A percentile compares a stretch with the other conserved stretches of the same genome.
phyloP scores from a whole-genome alignment of 2,113 vertebrate genomes.

The Ameiurus melas region DNA sequence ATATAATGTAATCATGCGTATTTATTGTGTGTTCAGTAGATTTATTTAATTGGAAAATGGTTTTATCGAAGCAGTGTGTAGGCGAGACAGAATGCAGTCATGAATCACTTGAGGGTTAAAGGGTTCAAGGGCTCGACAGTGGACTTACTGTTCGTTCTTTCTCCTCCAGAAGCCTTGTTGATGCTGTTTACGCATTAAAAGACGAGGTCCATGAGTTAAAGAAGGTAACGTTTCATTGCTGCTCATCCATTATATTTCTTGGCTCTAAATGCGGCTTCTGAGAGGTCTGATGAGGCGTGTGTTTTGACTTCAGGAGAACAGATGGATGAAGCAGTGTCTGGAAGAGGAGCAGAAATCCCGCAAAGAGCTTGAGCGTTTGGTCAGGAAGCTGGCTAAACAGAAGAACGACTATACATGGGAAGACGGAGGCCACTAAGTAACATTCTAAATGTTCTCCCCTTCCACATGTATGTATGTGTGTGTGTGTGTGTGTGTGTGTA shows the following conservation, averaged over 20 bases:
- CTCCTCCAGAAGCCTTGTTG: conserved; percentile 88
- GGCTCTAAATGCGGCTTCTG: too few species aligned
- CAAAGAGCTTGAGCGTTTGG: conserved; percentile 91
- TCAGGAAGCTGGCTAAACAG: conserved; percentile 90
- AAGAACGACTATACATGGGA: conserved; percentile 88
- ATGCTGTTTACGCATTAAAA: conserved; percentile 96
- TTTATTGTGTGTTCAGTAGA: background rate
- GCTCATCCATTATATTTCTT: background rate
- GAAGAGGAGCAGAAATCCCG: conserved; percentile 96
- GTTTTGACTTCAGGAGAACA: conserved; percentile 82
- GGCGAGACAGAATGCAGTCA: background rate
- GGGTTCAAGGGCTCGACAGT: too few species aligned
- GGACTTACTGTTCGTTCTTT: background rate
- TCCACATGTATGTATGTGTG: conserved; percentile 40
- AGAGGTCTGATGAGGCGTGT: background rate
- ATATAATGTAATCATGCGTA: background rate
- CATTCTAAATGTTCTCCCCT: conserved; percentile 41
- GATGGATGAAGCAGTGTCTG: conserved; percentile 94
- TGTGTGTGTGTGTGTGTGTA: conserved; percentile 28
- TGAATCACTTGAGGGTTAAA: background rate
- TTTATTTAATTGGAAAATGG: background rate
- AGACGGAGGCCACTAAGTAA: conserved; percentile 76
- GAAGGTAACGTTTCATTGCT: conserved; percentile 76
- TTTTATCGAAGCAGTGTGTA: background rate
- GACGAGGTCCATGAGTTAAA: conserved; percentile 97